These are phyloP conservation scores for Melolontha melolontha DNA, from an alignment of 2,888 invertebrate genomes.

Conservation along the genomic window DNA sequence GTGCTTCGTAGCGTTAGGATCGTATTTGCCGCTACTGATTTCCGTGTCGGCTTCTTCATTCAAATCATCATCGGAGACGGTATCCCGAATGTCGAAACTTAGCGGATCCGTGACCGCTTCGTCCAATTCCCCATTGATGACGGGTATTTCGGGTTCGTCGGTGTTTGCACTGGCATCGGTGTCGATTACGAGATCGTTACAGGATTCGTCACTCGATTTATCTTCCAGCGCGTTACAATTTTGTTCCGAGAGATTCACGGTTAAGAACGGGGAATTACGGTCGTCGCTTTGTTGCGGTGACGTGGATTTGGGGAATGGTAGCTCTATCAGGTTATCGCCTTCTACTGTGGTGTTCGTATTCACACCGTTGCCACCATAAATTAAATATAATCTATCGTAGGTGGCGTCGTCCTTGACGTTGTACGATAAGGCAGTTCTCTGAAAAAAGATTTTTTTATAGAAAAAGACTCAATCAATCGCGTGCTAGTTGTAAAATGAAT, in stretches of 20 bases:
- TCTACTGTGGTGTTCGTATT: neutral
- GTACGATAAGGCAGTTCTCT: conserved; percentile 15
- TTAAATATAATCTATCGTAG: conserved; percentile 12
- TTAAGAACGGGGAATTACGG: neutral
- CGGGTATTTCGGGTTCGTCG: conserved; percentile 37
- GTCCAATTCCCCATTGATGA: conserved; percentile 16
- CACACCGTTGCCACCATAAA: conserved; percentile 5
- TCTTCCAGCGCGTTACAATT: neutral
- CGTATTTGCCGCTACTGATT: conserved; percentile 43
- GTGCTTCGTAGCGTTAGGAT: conserved; percentile 40
- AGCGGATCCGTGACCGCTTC: conserved; percentile 43
- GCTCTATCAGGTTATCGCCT: neutral
- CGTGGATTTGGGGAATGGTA: neutral
- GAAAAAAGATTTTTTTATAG: neutral
- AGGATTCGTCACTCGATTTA: neutral
- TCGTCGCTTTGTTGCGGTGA: neutral
- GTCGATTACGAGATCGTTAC: neutral
- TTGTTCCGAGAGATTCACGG: neutral
- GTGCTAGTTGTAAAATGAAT: too few relatives aligned
- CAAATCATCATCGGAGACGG: conserved; percentile 14
- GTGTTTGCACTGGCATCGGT: neutral
- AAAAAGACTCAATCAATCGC: neutral
- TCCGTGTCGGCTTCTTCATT: conserved; percentile 35
- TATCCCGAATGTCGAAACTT: conserved; percentile 38
- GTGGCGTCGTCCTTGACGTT: conserved; percentile 10